Conservation (phyloP, 1,140 invertebrate species). For the Arion vulgaris region DNA sequence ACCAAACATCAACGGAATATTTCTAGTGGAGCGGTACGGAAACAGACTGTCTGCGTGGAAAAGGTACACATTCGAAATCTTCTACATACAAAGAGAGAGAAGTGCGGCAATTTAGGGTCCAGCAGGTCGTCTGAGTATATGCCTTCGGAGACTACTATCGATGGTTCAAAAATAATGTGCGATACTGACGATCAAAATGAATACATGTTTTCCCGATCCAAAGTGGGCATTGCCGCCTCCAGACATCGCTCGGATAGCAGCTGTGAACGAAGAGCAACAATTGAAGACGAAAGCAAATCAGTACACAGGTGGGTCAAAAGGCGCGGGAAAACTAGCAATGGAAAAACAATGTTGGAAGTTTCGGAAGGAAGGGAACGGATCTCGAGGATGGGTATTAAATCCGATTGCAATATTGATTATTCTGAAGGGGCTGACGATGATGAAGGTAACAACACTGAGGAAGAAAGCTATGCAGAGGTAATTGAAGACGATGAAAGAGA, state of each 20-base stretch:
- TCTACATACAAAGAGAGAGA: slow-evolving; percentile 13
- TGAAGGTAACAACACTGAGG: not conserved
- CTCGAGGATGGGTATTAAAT: not conserved
- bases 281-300: no score
- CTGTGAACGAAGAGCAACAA: no score
- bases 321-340: no score
- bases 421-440: not conserved
- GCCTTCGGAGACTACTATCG: not conserved
- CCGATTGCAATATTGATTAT: not conserved
- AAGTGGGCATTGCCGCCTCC: not conserved
- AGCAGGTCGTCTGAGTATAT: slow-evolving; percentile 17
- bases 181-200: not conserved
- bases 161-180: not conserved
- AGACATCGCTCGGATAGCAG: not conserved
- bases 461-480: not conserved
- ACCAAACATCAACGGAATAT: not conserved
- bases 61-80: slow-evolving; percentile 26
- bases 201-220: not conserved
- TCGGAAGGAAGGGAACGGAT: no score
- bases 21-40: not conserved
- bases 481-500: not conserved
- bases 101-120: slow-evolving; percentile 14
- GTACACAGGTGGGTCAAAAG: no score
- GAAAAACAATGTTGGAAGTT: no score
- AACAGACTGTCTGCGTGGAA: slow-evolving; percentile 21